These are phyloP conservation scores for Neuroscelio doddi DNA, from an alignment of 2,888 invertebrate species.

Conservation along the genomic window DNA sequence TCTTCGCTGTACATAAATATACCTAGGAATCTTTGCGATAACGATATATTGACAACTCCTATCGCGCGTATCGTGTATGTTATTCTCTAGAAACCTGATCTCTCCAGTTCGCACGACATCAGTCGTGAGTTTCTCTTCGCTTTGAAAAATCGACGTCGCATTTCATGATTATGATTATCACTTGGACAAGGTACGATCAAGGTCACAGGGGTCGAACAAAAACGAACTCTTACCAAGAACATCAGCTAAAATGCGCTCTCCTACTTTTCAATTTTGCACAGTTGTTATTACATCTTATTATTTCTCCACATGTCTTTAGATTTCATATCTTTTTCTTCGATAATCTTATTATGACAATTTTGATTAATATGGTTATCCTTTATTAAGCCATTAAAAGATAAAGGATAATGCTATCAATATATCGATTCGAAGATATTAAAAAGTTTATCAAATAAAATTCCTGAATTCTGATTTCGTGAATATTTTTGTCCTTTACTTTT, in stretches of 20 bases:
- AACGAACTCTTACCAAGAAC: slow-evolving; percentile 36
- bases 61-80: slow-evolving; percentile 32
- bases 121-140: slow-evolving; percentile 42
- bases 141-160: slow-evolving; percentile 39
- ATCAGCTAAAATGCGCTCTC: slow-evolving; percentile 15
- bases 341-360: no score
- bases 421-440: no score
- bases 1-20: no score
- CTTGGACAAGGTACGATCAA: slow-evolving; percentile 55
- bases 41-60: slow-evolving; percentile 25
- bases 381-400: no score
- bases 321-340: no score
- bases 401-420: no score
- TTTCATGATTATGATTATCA: slow-evolving; percentile 54
- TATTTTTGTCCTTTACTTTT: no score
- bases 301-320: no score
- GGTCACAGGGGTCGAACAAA: slow-evolving; percentile 53
- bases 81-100: slow-evolving; percentile 55
- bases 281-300: no score
- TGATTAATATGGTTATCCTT: no score
- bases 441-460: no score
- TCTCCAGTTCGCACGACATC: slow-evolving; percentile 49
- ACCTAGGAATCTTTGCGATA: slow-evolving; percentile 10
- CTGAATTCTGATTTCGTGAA: no score
- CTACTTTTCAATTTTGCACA: slow-evolving; percentile 13